Percentiles rank a stretch among this genome's conserved stretches.
Evolutionary conservation across 2,888 invertebrate species (phyloP).

Genomic region (Eustalomyia histrio): DNA sequence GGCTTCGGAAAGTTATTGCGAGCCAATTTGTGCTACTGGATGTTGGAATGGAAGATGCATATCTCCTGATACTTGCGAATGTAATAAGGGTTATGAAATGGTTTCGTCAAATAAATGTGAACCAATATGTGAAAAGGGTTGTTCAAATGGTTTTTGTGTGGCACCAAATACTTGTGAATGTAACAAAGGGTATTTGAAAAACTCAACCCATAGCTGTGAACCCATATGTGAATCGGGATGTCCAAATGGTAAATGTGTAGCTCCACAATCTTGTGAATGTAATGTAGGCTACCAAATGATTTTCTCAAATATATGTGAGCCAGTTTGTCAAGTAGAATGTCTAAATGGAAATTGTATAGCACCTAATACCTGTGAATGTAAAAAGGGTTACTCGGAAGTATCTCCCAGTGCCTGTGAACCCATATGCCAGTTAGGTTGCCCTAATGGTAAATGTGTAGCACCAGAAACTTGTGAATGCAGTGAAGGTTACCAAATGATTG

Average conservation of each 20-base stretch:
- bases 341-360: conserved; percentile 47
- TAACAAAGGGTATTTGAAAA: conserved; percentile 39
- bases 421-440: conserved; percentile 59
- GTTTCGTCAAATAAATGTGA: conserved; percentile 34
- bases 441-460: conserved; percentile 76
- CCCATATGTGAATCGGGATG: conserved; percentile 62
- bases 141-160: conserved; percentile 46
- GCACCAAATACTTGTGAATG: conserved; percentile 56
- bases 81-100: conserved; percentile 72
- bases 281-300: conserved; percentile 68
- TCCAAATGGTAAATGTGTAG: conserved; percentile 73
- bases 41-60: conserved; percentile 73
- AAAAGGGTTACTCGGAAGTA: conserved; percentile 33
- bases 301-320: conserved; percentile 20
- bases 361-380: conserved; percentile 53
- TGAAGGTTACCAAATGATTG: conserved; percentile 80
- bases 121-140: conserved; percentile 55
- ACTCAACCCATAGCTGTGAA: conserved; percentile 46
- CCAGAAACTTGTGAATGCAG: conserved; percentile 80
- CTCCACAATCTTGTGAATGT: conserved; percentile 80
- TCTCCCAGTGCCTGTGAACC: conserved; percentile 58
- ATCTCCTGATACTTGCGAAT: conserved; percentile 70
- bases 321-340: conserved; percentile 13
- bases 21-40: conserved; percentile 63
- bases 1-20: conserved; percentile 26